A percentile compares a stretch with the other conserved stretches of the same genome.
Conservation (phyloP, 2,888 invertebrate genomes). For the Pandemis heparana region DNA sequence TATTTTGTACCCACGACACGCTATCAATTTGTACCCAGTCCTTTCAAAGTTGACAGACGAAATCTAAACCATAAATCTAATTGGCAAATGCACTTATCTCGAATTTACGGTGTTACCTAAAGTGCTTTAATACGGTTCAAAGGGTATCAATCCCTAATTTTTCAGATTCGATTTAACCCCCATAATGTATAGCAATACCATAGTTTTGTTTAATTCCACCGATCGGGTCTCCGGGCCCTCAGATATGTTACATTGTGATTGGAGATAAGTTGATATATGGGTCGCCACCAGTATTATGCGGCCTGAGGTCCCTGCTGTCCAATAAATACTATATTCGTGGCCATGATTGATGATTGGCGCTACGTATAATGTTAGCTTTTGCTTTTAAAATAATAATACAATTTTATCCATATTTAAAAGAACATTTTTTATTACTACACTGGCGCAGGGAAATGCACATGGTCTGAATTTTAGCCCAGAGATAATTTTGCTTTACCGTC, state of each 20-base stretch:
- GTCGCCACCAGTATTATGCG: slow-evolving; percentile 40
- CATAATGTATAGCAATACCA: slow-evolving; percentile 28
- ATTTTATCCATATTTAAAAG: not conserved
- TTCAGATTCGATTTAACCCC: slow-evolving; percentile 1
- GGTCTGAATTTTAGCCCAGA: not conserved
- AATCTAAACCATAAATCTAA: slow-evolving; percentile 25
- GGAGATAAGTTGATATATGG: slow-evolving; percentile 43
- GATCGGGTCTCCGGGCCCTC: slow-evolving; percentile 35
- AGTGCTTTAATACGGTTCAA: not conserved
- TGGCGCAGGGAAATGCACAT: not conserved
- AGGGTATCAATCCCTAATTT: slow-evolving; percentile 12
- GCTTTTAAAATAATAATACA: slow-evolving; percentile 14
- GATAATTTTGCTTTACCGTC: not conserved
- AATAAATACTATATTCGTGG: slow-evolving; percentile 43
- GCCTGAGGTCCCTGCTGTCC: slow-evolving; percentile 42
- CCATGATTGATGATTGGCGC: slow-evolving; percentile 42
- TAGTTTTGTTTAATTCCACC: slow-evolving; percentile 41
- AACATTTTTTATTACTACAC: not conserved
- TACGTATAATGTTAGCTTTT: slow-evolving; percentile 20
- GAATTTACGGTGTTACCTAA: not conserved
- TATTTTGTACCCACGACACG: not conserved
- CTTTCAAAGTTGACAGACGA: slow-evolving; percentile 19
- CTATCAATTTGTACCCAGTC: slow-evolving; percentile 7
- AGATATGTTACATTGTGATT: slow-evolving; percentile 43
- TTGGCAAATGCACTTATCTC: slow-evolving; percentile 29